These are phyloP conservation scores for Callipepla californica DNA, from an alignment of 2,113 vertebrate genomes.

Conservation along the genomic window DNA sequence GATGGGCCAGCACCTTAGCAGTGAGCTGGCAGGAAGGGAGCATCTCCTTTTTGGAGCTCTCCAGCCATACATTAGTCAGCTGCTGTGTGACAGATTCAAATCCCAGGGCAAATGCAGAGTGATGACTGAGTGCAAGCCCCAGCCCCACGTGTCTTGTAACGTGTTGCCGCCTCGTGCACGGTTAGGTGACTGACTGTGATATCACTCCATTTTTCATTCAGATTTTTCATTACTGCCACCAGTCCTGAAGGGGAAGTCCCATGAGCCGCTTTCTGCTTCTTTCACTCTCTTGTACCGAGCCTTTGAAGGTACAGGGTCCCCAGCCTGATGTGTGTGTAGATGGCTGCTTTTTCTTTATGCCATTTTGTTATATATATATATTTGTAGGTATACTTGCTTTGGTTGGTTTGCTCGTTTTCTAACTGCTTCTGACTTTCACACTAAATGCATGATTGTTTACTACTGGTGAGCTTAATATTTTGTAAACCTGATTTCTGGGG, in stretches of 20 bases:
- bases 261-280: conserved; percentile 75
- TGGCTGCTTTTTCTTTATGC: conserved; percentile 71
- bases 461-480: conserved; percentile 60
- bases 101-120: neutral
- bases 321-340: conserved; percentile 64
- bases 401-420: conserved; percentile 73
- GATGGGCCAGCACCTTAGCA: neutral
- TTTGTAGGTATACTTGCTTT: conserved; percentile 67
- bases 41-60: conserved; percentile 1
- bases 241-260: conserved; percentile 72
- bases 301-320: conserved; percentile 78
- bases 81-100: neutral
- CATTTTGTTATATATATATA: neutral
- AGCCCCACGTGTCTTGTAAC: conserved; percentile 14
- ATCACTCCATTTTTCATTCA: conserved; percentile 69
- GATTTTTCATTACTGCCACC: conserved; percentile 76
- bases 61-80: neutral
- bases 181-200: conserved; percentile 69
- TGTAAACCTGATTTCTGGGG: conserved; percentile 45
- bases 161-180: neutral
- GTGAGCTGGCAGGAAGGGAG: neutral
- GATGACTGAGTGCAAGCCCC: neutral
- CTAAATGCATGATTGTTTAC: conserved; percentile 74
- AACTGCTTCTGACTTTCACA: conserved; percentile 75
- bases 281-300: conserved; percentile 73